phyloP scores from a whole-genome alignment of 2,797 vertebrate genomes.

The Dryobates pubescens region DNA sequence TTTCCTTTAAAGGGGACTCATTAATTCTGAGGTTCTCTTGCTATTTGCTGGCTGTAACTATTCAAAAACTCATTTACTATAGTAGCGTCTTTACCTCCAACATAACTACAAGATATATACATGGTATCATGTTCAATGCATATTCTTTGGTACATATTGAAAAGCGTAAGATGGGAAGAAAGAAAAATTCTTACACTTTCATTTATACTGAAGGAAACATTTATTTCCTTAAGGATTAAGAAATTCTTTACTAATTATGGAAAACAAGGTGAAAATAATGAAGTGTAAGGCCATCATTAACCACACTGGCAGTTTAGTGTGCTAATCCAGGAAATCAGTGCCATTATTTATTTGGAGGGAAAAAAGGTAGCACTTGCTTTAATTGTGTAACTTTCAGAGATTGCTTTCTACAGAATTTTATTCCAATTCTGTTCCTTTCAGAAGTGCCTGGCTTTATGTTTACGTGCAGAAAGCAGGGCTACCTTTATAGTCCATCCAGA shows the following conservation, averaged over 20 bases:
- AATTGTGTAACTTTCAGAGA: not conserved
- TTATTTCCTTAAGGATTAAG: not conserved
- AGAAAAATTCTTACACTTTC: not conserved
- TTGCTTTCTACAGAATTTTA: not conserved
- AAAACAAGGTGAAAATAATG: not conserved
- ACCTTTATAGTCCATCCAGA: not conserved
- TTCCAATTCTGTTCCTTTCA: not conserved
- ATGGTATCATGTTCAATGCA: not conserved
- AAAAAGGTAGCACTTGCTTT: not conserved
- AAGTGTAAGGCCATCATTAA: constrained; percentile 7
- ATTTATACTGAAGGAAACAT: not conserved
- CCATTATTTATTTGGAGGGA: not conserved
- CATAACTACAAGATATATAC: not conserved
- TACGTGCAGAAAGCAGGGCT: not conserved
- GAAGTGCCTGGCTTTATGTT: not conserved
- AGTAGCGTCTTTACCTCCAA: not conserved
- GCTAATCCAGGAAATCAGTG: not conserved
- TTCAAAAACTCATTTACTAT: not conserved
- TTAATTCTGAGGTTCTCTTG: not conserved
- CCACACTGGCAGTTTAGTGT: not conserved
- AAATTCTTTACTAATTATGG: constrained; percentile 6
- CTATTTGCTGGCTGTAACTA: not conserved
- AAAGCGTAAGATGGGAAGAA: not conserved
- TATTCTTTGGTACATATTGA: not conserved
- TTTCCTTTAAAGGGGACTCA: too few species aligned